phyloP scores from a whole-genome alignment of 2,888 invertebrate species.

The Rhagophthalmus giganteus region DNA sequence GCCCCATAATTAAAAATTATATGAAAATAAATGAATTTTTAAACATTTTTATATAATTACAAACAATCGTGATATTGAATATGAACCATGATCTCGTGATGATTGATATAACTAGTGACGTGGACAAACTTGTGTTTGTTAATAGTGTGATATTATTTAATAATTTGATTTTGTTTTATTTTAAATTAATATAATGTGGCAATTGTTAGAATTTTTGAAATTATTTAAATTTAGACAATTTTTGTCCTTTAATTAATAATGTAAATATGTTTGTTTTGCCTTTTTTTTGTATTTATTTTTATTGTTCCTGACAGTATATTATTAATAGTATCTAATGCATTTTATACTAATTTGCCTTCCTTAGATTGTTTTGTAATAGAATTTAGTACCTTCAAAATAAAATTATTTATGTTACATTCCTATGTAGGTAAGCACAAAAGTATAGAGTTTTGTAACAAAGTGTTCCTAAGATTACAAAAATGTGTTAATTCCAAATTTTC shows the following conservation, averaged over 20 bases:
- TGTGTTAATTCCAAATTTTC: slow-evolving; percentile 4
- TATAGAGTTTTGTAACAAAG: slow-evolving; percentile 13
- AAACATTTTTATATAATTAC: slow-evolving; percentile 14
- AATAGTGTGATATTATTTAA: slow-evolving; percentile 58
- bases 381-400: slow-evolving; percentile 14
- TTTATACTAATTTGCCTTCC: slow-evolving; percentile 11
- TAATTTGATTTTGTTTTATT: slow-evolving; percentile 53
- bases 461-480: slow-evolving; percentile 22
- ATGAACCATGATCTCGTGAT: slow-evolving; percentile 54
- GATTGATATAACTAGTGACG: slow-evolving; percentile 49
- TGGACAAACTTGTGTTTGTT: slow-evolving; percentile 50
- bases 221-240: slow-evolving; percentile 36
- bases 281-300: slow-evolving; percentile 53
- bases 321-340: not conserved
- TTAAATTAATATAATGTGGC: slow-evolving; percentile 41
- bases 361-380: slow-evolving; percentile 28
- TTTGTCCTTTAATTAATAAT: slow-evolving; percentile 36
- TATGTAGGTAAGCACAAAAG: slow-evolving; percentile 19
- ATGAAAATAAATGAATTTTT: not conserved
- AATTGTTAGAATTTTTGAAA: slow-evolving; percentile 50
- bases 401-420: slow-evolving; percentile 23
- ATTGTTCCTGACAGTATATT: slow-evolving; percentile 50
- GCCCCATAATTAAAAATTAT: slow-evolving; percentile 7
- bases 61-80: slow-evolving; percentile 29
- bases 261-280: slow-evolving; percentile 48